Evolutionary conservation across 2,113 vertebrate species (phyloP), one percentile per base, ranked within the genome.

Genomic region (Eonycteris spelaea): DNA sequence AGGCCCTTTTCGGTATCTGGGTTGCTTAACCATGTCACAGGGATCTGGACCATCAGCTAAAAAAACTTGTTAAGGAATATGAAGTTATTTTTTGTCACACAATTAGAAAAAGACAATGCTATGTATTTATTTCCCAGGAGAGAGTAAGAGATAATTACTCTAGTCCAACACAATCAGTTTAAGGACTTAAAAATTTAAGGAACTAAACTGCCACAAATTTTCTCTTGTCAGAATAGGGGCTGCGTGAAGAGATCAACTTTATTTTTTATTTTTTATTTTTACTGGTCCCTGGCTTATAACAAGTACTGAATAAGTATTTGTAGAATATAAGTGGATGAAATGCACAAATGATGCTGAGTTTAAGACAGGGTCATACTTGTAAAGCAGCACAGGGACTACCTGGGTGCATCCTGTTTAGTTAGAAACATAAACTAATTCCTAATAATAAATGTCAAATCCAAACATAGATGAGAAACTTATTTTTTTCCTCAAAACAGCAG

Each of bases 1-100:
- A 0, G 99, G 99, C 65, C 99, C 99, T 96, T 99, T 99, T 95
- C 99, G 99, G 97, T 99, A 99, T 96, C 99, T 98, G 26, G 99
- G 99, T 15, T 99, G 99, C 89, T 99, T 99, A 87, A 99, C 99
- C 98, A 99, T 99, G 93, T 99, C 99, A 83, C 99, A 99, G 10
- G 99, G 99, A 96, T 99, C 98, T 38, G 99, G 99, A 86, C 99
- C 99, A 95, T 99, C 99, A 98, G 99, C 99, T 99, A 97, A 95
- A 98, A 94, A 95, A 38, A 92, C 59, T 86, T 59, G 94, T 98
- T 99, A 98, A 99, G 99, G 98, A 99, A 38, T 24, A 53, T 13
- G 18, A 91, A 33, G 43, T 74, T 0, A 83, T 35, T 55, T 15
- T 1, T 6, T 1, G 35, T 22, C 0, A 95, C 3, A 92, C 22